Base-by-base conservation (phyloP, 1,140 invertebrate genomes). In the Charaxes varanes region DNA sequence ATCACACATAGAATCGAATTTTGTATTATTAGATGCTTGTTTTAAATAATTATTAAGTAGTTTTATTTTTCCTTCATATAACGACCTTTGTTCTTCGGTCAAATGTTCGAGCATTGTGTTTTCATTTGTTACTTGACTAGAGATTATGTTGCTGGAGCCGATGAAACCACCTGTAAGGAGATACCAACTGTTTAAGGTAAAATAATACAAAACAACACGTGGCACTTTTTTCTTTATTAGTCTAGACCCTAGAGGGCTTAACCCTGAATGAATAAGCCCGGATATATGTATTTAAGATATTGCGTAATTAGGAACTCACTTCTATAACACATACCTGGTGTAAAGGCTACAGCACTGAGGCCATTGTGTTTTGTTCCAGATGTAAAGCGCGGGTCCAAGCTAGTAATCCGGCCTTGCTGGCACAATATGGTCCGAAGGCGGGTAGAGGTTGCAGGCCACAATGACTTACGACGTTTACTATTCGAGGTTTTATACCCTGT, bases 401-500 rank as follows among this genome's bases (percentile, higher is more conserved):
- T 15, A 88, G 71, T 2, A 94, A 53, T 0, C 86, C 95, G 10
- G 89, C 89, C 80, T 97, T 97, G 0, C 91, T 92, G 2, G 94
- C 92, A 2, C 89, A 88, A 76, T 97, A 97, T 2, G 90, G 79
- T 0, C 89, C 79, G 21, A 94, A 78, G 0, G 90, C 89, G 0
- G 94, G 94, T 7, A 95, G 78, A 1, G 91, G 85, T 43, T 89
- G 77, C 8, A 80, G 28, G 0, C 91, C 90, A 72, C 94, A 96
- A 57, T 96, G 93, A 62, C 94, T 96, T 2, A 89, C 90, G 1
- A 96, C 81, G 27, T 92, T 92, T 10, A 97, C 90, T 26, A 97
- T 83, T 53, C 94, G 87, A 15, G 85, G 84, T n/a, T 55, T 71
- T 12, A 45, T 15, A 22, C 37, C 26, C 65, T 76, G 53, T 23